phyloP scores from a whole-genome alignment of 2,888 invertebrate species.

The Ditylenchus weischeri region DNA sequence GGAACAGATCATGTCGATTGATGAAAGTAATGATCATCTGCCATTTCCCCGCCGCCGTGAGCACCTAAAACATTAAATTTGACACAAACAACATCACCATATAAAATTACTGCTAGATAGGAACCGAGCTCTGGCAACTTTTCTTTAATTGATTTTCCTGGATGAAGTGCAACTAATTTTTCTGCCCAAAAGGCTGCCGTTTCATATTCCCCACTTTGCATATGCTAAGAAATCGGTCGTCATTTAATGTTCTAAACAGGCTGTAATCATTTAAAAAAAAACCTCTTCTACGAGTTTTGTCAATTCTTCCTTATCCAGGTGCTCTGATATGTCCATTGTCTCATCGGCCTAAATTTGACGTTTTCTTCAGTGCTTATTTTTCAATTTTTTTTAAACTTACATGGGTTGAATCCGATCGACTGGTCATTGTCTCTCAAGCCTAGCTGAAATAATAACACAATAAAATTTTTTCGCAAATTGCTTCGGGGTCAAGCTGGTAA shows the following conservation, averaged over 20 bases:
- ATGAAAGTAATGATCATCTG: slow-evolving; percentile 31
- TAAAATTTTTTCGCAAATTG: too few relatives aligned
- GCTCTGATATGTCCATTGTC: neutral
- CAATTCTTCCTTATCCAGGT: slow-evolving; percentile 19
- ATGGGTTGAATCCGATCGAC: too few relatives aligned
- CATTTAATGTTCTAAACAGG: too few relatives aligned
- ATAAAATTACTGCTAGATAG: slow-evolving; percentile 30
- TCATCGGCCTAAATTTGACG: neutral
- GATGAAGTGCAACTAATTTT: slow-evolving; percentile 32
- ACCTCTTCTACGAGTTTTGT: slow-evolving; percentile 30
- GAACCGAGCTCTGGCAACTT: slow-evolving; percentile 32
- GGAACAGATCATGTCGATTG: slow-evolving; percentile 28
- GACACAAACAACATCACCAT: neutral
- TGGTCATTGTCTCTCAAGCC: too few relatives aligned
- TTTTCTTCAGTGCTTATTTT: too few relatives aligned
- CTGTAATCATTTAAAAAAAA: neutral
- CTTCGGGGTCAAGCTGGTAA: too few relatives aligned
- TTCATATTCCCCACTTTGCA: slow-evolving; percentile 32
- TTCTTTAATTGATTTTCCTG: slow-evolving; percentile 20
- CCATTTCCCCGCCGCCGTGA: slow-evolving; percentile 34
- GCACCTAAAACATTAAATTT: slow-evolving; percentile 25
- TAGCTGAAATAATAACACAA: too few relatives aligned
- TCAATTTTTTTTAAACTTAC: too few relatives aligned
- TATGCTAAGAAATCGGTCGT: slow-evolving; percentile 12
- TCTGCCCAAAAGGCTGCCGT: slow-evolving; percentile 40